These are phyloP conservation scores for Drosophila rhopaloa DNA, from an alignment of 1,140 invertebrate species.

Conservation along the genomic window DNA sequence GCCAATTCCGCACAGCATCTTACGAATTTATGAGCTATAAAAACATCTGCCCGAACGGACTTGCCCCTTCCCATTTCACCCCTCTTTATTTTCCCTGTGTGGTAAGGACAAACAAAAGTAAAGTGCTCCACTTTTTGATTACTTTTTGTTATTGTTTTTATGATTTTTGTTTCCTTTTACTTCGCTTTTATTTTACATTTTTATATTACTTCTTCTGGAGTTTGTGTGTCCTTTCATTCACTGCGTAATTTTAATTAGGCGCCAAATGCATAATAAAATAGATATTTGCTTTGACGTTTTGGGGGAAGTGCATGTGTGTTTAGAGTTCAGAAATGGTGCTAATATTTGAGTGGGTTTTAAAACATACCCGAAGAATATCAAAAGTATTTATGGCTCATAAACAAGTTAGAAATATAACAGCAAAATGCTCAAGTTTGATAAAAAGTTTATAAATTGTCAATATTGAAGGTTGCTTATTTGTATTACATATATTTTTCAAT, in stretches of 20 bases:
- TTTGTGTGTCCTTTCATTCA: conserved; percentile 26
- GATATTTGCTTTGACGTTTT: conserved; percentile 17
- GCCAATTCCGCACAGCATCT: conserved; percentile 74
- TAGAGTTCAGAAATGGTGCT: background rate
- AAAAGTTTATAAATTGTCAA: background rate
- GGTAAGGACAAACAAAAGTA: conserved; percentile 49
- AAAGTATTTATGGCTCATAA: too few relatives aligned
- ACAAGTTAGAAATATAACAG: too few relatives aligned
- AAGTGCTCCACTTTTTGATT: conserved; percentile 77
- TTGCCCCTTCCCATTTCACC: conserved; percentile 12
- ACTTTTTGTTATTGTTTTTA: conserved; percentile 81
- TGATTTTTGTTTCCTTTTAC: conserved; percentile 61
- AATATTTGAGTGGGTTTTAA: background rate
- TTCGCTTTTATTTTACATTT: conserved; percentile 71
- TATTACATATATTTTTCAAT: too few relatives aligned
- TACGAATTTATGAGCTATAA: conserved; percentile 84
- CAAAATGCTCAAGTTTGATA: background rate
- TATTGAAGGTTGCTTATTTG: too few relatives aligned
- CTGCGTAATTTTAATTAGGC: conserved; percentile 71
- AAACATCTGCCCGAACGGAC: conserved; percentile 72
- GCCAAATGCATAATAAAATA: conserved; percentile 73
- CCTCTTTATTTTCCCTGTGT: conserved; percentile 26
- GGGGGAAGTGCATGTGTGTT: conserved; percentile 9
- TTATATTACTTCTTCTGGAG: conserved; percentile 46
- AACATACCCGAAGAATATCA: background rate